phyloP scores from a whole-genome alignment of 2,113 vertebrate species.

The Hassar affinis region DNA sequence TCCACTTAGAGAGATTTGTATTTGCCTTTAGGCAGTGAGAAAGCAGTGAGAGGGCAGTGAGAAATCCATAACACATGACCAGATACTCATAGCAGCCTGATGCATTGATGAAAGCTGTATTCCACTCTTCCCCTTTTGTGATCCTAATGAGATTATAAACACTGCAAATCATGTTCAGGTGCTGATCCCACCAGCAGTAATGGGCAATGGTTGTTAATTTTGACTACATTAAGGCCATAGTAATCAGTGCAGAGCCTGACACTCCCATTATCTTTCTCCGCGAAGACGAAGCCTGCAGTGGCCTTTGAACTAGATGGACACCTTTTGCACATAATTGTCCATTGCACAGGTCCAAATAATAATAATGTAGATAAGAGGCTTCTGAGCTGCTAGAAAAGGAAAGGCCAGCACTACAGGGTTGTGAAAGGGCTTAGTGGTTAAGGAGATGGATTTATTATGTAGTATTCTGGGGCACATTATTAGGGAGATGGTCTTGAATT shows the following conservation, averaged over 20 bases:
- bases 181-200: not conserved
- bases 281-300: not conserved
- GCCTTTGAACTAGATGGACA: not conserved
- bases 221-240: not conserved
- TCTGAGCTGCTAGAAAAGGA: not conserved
- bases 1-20: not conserved
- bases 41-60: not conserved
- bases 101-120: not conserved
- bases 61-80: not conserved
- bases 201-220: not conserved
- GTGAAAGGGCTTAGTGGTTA: not conserved
- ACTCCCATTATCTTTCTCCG: not conserved
- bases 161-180: not conserved
- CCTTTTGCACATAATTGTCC: not conserved
- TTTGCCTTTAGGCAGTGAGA: not conserved
- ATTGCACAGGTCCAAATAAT: not conserved
- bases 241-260: not conserved
- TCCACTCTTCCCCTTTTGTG: not conserved
- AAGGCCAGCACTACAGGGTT: not conserved
- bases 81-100: not conserved
- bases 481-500: not conserved
- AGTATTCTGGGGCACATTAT: not conserved
- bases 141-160: not conserved
- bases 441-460: not conserved
- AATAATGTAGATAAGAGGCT: too few relatives aligned